These are phyloP conservation scores for Stegophylla sp. DNA, from an alignment of 2,888 invertebrate species.

Conservation along the genomic window DNA sequence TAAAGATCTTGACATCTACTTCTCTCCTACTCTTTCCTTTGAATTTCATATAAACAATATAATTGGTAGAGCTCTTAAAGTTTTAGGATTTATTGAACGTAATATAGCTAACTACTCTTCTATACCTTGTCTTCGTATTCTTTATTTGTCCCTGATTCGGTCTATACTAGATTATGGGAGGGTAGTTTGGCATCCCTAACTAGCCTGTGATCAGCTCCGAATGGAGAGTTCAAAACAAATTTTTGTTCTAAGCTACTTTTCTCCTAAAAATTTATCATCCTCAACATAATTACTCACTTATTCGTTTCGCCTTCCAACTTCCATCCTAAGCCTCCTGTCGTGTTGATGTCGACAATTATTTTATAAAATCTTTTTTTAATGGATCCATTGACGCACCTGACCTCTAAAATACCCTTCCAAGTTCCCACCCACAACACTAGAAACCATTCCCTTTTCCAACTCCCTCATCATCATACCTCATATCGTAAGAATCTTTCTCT, in stretches of 20 bases:
- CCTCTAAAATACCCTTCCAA: not conserved
- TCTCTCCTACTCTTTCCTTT: not conserved
- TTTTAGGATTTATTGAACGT: not conserved
- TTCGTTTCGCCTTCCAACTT: not conserved
- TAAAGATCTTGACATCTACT: not conserved
- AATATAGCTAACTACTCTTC: not conserved
- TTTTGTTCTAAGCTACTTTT: not conserved
- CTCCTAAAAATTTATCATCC: no score
- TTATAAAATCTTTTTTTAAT: not conserved
- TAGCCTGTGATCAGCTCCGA: not conserved
- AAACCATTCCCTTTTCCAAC: not conserved
- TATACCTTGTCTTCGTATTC: not conserved
- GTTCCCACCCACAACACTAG: not conserved
- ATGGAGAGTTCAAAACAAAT: not conserved
- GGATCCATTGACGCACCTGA: not conserved
- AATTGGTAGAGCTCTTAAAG: not conserved
- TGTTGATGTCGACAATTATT: not conserved
- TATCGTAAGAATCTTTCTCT: not conserved
- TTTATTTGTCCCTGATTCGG: not conserved
- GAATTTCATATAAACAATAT: slow-evolving; percentile 3
- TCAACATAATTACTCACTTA: no score
- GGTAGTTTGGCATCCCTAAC: not conserved
- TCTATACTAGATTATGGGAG: not conserved
- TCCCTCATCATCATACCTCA: not conserved
- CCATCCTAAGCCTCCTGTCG: not conserved